These are phyloP conservation scores for Castor canadensis DNA, from an alignment of 2,113 vertebrate species.

Conservation along the genomic window DNA sequence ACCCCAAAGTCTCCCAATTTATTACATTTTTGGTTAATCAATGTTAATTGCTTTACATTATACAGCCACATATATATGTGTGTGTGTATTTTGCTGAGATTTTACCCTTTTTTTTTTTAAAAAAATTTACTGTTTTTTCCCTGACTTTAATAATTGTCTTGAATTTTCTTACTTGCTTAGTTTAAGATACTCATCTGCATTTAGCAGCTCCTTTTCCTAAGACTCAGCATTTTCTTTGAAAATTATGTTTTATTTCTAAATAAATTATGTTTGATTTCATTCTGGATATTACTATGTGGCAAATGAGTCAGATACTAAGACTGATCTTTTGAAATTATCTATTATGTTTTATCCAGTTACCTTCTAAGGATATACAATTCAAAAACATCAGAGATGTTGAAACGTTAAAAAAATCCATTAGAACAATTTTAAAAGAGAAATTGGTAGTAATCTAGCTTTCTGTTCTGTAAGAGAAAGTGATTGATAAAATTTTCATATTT, in stretches of 20 bases:
- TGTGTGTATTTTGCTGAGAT: background rate
- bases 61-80: background rate
- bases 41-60: background rate
- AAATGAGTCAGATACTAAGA: too few species aligned
- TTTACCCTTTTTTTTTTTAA: background rate
- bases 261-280: background rate
- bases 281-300: too few species aligned
- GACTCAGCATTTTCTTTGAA: background rate
- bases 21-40: background rate
- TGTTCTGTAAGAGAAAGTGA: too few species aligned
- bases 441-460: too few species aligned
- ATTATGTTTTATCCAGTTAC: too few species aligned
- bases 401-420: too few species aligned
- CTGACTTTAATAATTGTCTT: background rate
- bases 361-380: too few species aligned
- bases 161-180: background rate
- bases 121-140: background rate
- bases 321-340: too few species aligned
- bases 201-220: background rate
- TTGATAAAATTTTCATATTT: too few species aligned
- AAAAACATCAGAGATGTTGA: too few species aligned
- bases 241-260: background rate
- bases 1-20: background rate
- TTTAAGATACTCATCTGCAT: background rate
- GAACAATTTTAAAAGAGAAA: too few species aligned